These are phyloP conservation scores for Amphiduros pacificus DNA, from an alignment of 2,888 invertebrate species.

Conservation along the genomic window DNA sequence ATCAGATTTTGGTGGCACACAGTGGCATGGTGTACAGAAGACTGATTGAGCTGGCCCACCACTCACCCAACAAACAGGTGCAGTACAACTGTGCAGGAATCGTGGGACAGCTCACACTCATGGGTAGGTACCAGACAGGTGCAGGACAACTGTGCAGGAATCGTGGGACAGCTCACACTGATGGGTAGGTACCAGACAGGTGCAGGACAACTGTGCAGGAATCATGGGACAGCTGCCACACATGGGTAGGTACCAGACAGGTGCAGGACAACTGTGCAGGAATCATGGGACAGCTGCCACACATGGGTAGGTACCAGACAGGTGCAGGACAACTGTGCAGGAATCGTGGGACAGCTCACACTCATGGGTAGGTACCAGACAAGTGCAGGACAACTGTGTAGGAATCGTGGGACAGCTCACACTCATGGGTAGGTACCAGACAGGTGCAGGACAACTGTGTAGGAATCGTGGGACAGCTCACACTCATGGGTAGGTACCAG, in stretches of 20 bases:
- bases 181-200: conserved; percentile 41
- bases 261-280: conserved; percentile 52
- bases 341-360: conserved; percentile 44
- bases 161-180: conserved; percentile 42
- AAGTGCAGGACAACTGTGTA: conserved; percentile 50
- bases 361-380: conserved; percentile 39
- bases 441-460: conserved; percentile 51
- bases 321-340: conserved; percentile 50
- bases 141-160: conserved; percentile 50
- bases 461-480: conserved; percentile 45
- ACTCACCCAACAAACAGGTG: too few relatives aligned
- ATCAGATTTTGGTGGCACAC: too few relatives aligned
- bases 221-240: conserved; percentile 44
- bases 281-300: conserved; percentile 41
- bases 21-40: too few relatives aligned
- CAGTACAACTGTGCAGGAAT: conserved; percentile 51
- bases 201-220: conserved; percentile 51
- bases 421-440: conserved; percentile 38
- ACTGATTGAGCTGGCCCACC: too few relatives aligned
- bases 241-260: conserved; percentile 39
- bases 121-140: conserved; percentile 43
- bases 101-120: conserved; percentile 42
- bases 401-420: conserved; percentile 46
- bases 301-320: conserved; percentile 42
- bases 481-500: conserved; percentile 39